Percentiles rank a stretch among this genome's conserved stretches.
Conservation (phyloP, 2,888 invertebrate species). For the Mylabris sibirica region DNA sequence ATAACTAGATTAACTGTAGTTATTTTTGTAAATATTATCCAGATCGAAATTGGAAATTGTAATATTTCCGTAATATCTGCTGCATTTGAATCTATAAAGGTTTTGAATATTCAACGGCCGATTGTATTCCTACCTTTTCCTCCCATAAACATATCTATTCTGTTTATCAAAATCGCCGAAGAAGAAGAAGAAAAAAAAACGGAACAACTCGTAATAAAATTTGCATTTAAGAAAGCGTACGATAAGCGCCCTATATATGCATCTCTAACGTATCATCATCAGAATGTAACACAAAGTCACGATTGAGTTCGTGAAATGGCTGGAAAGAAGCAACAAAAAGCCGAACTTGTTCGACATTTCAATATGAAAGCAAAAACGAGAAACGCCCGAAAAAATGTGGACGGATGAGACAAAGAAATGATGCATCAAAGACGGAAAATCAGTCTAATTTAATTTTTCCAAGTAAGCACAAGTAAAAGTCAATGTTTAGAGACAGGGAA, state of each 20-base stretch:
- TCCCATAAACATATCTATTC: neutral
- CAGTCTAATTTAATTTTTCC: neutral
- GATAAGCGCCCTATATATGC: slow-evolving; percentile 1
- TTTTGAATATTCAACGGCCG: too few relatives aligned
- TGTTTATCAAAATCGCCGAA: neutral
- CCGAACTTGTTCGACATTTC: neutral
- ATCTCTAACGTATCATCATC: slow-evolving; percentile 8
- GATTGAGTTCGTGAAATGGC: neutral
- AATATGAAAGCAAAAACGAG: neutral
- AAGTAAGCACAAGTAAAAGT: neutral
- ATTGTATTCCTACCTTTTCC: too few relatives aligned
- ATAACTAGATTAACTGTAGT: neutral
- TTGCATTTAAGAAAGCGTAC: neutral
- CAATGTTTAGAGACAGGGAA: neutral
- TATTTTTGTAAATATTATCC: neutral
- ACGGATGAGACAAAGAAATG: neutral
- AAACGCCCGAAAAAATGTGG: neutral
- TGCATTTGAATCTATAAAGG: too few relatives aligned
- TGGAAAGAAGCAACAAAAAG: neutral
- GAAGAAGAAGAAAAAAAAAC: neutral
- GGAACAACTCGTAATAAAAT: neutral
- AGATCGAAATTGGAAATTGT: too few relatives aligned
- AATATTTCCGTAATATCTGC: too few relatives aligned
- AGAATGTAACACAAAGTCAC: neutral
- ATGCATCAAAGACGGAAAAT: neutral